Percentiles rank a stretch among this genome's conserved stretches.
phyloP scores from a whole-genome alignment of 2,797 vertebrate species.

The Petrocephalus schoutedeni region DNA sequence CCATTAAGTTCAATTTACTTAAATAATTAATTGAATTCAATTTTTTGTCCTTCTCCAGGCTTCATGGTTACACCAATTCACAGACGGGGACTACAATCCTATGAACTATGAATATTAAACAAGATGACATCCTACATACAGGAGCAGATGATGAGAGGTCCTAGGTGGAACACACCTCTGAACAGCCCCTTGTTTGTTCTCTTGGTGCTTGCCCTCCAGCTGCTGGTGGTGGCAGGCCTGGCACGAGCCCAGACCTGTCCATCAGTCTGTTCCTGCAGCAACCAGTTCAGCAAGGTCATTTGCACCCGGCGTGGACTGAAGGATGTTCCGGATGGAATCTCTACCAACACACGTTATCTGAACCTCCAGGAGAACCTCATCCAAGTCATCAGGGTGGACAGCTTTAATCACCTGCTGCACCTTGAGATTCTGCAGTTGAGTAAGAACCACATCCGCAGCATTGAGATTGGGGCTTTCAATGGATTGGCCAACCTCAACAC shows the following conservation, averaged over 20 bases:
- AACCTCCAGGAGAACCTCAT: constrained; percentile 99
- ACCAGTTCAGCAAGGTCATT: constrained; percentile 99
- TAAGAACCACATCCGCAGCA: constrained; percentile 95
- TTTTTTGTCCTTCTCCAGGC: constrained; percentile 36
- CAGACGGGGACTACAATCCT: constrained; percentile 76
- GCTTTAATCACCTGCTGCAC: constrained; percentile 95
- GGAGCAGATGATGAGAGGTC: constrained; percentile 99
- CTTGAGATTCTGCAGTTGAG: constrained; percentile 95
- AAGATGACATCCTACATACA: constrained; percentile 99
- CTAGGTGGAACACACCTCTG: constrained; percentile 99
- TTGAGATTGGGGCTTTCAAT: constrained; percentile 98
- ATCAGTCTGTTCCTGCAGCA: constrained; percentile 97
- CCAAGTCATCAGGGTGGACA: constrained; percentile 97
- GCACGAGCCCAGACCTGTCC: constrained; percentile 98
- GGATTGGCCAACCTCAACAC: constrained; percentile 95
- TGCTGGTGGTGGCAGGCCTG: constrained; percentile 94
- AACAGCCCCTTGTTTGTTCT: constrained; percentile 98
- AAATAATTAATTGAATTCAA: not conserved
- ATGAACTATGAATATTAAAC: constrained; percentile 99
- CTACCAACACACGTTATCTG: constrained; percentile 92
- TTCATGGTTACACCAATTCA: constrained; percentile 45
- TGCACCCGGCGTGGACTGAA: constrained; percentile 88
- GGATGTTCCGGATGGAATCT: constrained; percentile 97
- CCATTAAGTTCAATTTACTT: not conserved
- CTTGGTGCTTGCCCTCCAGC: constrained; percentile 96